A percentile compares a stretch with the other conserved stretches of the same genome.
phyloP scores from a whole-genome alignment of 37 sponge, comb jelly and placozoan species.

The Cliona cf. orientalis region DNA sequence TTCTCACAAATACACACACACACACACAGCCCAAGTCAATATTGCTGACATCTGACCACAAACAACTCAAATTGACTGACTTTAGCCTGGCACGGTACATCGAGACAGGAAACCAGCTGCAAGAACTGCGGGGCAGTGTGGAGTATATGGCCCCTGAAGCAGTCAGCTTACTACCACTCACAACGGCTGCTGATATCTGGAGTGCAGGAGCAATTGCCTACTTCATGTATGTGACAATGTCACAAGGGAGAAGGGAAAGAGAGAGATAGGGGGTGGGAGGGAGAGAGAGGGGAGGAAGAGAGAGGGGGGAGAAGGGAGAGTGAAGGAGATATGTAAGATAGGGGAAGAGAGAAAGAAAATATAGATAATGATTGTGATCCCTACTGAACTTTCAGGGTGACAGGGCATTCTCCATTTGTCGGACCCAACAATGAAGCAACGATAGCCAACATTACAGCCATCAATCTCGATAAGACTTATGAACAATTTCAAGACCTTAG shows the following conservation, averaged over 20 bases:
- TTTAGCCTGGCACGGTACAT: slow-evolving; percentile 52
- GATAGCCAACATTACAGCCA: slow-evolving; percentile 30
- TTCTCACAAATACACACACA: neutral
- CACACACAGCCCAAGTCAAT: slow-evolving; percentile 52
- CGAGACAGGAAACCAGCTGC: slow-evolving; percentile 38
- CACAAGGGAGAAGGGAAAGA: neutral
- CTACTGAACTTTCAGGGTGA: slow-evolving; percentile 41
- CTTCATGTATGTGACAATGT: slow-evolving; percentile 34
- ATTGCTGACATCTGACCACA: slow-evolving; percentile 14
- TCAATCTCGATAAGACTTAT: neutral
- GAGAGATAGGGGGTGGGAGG: neutral
- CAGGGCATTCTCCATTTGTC: slow-evolving; percentile 63
- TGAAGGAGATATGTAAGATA: too few relatives aligned
- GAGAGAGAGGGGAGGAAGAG: too few relatives aligned
- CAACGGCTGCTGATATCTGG: slow-evolving; percentile 69
- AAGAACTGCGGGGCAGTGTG: neutral
- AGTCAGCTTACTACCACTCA: slow-evolving; percentile 50
- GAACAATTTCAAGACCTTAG: slow-evolving; percentile 28
- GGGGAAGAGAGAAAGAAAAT: too few relatives aligned
- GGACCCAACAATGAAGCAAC: slow-evolving; percentile 49
- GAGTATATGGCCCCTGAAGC: slow-evolving; percentile 67
- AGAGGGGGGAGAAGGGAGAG: too few relatives aligned
- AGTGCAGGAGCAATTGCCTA: slow-evolving; percentile 38
- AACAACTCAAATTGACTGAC: slow-evolving; percentile 48
- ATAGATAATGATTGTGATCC: neutral